These are phyloP conservation scores for Psilanteris sp. DNA, from an alignment of 1,140 invertebrate genomes.

Conservation along the genomic window DNA sequence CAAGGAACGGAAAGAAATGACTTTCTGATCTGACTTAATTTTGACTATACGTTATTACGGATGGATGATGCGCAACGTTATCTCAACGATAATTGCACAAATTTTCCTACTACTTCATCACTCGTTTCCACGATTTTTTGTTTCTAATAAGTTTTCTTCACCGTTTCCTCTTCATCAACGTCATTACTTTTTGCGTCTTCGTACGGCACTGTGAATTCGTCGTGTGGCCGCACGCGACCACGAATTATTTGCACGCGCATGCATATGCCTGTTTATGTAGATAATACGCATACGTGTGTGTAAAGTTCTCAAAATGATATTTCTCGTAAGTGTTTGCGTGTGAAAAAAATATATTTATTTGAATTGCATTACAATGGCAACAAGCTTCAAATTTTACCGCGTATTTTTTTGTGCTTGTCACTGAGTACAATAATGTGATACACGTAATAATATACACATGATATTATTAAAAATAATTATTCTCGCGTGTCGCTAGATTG, in stretches of 20 bases:
- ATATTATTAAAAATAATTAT: slow-evolving; percentile 61
- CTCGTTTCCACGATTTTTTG: not conserved
- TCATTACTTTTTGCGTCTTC: too few relatives aligned
- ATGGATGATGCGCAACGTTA: slow-evolving; percentile 59
- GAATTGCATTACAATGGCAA: slow-evolving; percentile 38
- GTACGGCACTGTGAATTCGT: slow-evolving; percentile 13
- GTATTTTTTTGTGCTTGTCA: slow-evolving; percentile 28
- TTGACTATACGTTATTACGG: slow-evolving; percentile 50
- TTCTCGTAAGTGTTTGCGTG: slow-evolving; percentile 43
- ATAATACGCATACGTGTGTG: slow-evolving; percentile 44
- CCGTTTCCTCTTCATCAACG: too few relatives aligned
- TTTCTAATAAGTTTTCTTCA: not conserved
- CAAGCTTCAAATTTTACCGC: slow-evolving; percentile 35
- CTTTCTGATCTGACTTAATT: slow-evolving; percentile 52
- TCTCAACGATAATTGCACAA: slow-evolving; percentile 55
- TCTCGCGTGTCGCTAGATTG: slow-evolving; percentile 48
- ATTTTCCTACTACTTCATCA: slow-evolving; percentile 1
- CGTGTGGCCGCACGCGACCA: slow-evolving; percentile 1
- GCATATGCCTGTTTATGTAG: slow-evolving; percentile 15
- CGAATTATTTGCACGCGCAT: slow-evolving; percentile 5
- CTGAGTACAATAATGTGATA: slow-evolving; percentile 45
- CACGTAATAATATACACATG: slow-evolving; percentile 39
- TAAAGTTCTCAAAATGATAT: slow-evolving; percentile 59
- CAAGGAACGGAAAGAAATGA: slow-evolving; percentile 64
- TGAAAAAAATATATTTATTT: slow-evolving; percentile 58